phyloP scores from a whole-genome alignment of 2,113 vertebrate species.

The Chaetodon trifascialis region DNA sequence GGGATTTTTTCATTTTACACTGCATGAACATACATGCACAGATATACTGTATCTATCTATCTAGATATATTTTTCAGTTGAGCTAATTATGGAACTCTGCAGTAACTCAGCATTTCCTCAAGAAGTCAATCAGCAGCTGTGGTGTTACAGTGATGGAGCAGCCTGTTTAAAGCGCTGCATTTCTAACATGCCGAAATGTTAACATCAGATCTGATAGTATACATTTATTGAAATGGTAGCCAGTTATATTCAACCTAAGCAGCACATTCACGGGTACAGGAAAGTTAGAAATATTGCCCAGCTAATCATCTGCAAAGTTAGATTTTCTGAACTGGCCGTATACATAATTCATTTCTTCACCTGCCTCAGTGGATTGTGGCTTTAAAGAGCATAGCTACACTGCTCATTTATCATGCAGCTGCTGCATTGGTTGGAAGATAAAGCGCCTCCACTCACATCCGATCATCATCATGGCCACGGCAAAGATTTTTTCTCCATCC shows the following conservation, averaged over 20 bases:
- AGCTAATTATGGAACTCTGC: neutral
- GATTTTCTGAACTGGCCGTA: conserved; percentile 32
- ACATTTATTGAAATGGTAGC: neutral
- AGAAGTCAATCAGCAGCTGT: conserved; percentile 1
- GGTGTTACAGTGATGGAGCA: neutral
- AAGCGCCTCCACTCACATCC: conserved; percentile 92
- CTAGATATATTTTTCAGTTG: neutral
- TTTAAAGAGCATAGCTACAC: conserved; percentile 55
- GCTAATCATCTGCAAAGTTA: conserved; percentile 42
- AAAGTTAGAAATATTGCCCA: conserved; percentile 11
- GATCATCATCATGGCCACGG: conserved; percentile 99
- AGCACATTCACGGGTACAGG: conserved; percentile 2
- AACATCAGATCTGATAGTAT: neutral
- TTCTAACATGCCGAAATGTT: too few relatives aligned
- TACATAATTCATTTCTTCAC: conserved; percentile 57
- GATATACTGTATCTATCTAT: neutral
- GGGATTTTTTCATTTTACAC: neutral
- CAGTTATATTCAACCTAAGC: neutral
- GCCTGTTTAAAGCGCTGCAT: neutral
- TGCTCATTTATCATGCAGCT: conserved; percentile 44
- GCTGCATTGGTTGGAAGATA: conserved; percentile 27
- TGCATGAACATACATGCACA: neutral
- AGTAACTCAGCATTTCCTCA: neutral
- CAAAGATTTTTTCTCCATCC: conserved; percentile 98
- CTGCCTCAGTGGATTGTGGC: conserved; percentile 39